Percentiles rank a stretch among this genome's conserved stretches.
Conservation (phyloP, 2,888 invertebrate genomes). For the Plusia festucae region DNA sequence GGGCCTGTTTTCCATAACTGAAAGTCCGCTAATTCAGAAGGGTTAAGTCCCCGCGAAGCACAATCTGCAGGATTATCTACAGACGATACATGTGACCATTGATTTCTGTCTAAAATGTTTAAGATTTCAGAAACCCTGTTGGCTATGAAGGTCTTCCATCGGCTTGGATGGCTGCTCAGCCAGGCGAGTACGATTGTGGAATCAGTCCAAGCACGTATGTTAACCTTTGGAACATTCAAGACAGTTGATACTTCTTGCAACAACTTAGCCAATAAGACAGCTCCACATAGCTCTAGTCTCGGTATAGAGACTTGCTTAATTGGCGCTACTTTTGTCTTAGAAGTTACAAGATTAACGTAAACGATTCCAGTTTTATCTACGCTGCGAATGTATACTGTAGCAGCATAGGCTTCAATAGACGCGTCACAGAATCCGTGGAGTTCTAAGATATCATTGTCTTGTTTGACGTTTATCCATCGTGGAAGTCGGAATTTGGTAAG, state of each 20-base stretch:
- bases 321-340: conserved; percentile 14
- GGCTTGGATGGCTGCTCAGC: conserved; percentile 14
- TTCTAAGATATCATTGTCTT: conserved; percentile 17
- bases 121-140: conserved; percentile 16
- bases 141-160: conserved; percentile 15
- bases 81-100: conserved; percentile 14
- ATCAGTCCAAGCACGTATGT: conserved; percentile 13
- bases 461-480: conserved; percentile 26
- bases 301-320: conserved; percentile 34
- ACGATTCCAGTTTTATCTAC: conserved; percentile 17
- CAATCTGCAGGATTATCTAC: conserved; percentile 16
- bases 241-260: conserved; percentile 24
- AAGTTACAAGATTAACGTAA: conserved; percentile 15
- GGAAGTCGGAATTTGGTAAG: conserved; percentile 23
- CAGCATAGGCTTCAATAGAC: conserved; percentile 44
- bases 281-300: conserved; percentile 49
- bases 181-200: conserved; percentile 11
- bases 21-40: not conserved
- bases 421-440: conserved; percentile 47
- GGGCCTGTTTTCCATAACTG: conserved; percentile 1
- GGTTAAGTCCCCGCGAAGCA: conserved; percentile 13
- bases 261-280: conserved; percentile 39
- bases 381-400: conserved; percentile 35
- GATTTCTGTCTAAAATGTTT: not conserved
- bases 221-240: conserved; percentile 17